A percentile compares a stretch with the other conserved stretches of the same genome.
phyloP scores from a whole-genome alignment of 2,113 vertebrate genomes.

The Coptodon rendalli region DNA sequence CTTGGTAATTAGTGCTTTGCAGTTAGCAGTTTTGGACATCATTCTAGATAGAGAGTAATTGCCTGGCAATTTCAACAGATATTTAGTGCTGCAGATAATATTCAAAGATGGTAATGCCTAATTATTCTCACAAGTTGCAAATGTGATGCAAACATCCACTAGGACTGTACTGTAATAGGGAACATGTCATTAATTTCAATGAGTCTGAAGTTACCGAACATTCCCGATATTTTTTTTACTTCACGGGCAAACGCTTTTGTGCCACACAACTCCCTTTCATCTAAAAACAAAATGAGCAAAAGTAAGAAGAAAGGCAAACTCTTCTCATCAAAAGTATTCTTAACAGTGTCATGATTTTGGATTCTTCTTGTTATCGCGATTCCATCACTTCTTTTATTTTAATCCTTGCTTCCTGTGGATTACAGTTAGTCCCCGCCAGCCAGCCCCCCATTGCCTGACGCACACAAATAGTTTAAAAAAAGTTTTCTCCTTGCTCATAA shows the following conservation, averaged over 20 bases:
- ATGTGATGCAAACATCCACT: slow-evolving; percentile 2
- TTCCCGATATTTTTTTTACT: neutral
- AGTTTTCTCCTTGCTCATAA: neutral
- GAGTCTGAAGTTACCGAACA: slow-evolving; percentile 4
- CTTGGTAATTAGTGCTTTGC: slow-evolving; percentile 39
- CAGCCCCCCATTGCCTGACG: neutral
- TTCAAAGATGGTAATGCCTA: slow-evolving; percentile 7
- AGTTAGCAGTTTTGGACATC: slow-evolving; percentile 17
- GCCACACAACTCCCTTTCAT: neutral
- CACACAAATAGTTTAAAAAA: neutral
- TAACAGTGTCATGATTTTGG: neutral
- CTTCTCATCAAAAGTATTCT: neutral
- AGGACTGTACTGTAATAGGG: neutral
- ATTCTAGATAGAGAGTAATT: slow-evolving; percentile 26
- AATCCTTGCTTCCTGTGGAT: neutral
- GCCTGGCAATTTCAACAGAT: slow-evolving; percentile 14
- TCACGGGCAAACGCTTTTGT: neutral
- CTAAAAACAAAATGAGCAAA: neutral
- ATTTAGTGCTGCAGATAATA: slow-evolving; percentile 18
- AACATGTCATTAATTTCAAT: slow-evolving; percentile 25
- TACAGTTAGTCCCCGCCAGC: neutral
- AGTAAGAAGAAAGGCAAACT: neutral
- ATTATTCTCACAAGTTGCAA: slow-evolving; percentile 25
- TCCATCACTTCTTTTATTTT: neutral
- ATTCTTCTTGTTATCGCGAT: neutral